Evolutionary conservation across 2,113 vertebrate species (phyloP).

Genomic region (Istiophorus platypterus): DNA sequence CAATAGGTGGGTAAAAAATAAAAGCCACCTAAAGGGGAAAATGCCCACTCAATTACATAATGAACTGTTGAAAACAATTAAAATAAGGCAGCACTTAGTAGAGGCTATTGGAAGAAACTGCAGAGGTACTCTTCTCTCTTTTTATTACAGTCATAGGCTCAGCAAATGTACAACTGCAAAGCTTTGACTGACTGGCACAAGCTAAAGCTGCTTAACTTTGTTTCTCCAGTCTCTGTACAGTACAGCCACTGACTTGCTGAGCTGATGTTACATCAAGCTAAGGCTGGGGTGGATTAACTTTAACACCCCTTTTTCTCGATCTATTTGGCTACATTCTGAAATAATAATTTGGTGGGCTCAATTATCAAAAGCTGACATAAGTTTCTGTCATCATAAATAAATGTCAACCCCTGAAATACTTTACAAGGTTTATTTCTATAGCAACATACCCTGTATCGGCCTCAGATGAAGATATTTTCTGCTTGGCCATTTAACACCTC

Average conservation of each 20-base stretch:
- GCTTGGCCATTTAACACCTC: slow-evolving; percentile 5
- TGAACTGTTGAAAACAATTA: slow-evolving; percentile 19
- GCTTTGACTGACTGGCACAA: slow-evolving; percentile 20
- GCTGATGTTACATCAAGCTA: slow-evolving; percentile 8
- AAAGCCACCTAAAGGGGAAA: not conserved
- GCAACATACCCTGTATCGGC: slow-evolving; percentile 33
- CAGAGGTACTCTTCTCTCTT: slow-evolving; percentile 6
- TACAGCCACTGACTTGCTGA: slow-evolving; percentile 22
- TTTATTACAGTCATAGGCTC: slow-evolving; percentile 24
- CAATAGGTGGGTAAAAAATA: not conserved
- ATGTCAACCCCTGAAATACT: slow-evolving; percentile 8
- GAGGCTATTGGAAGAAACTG: not conserved
- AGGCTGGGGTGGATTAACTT: slow-evolving; percentile 35
- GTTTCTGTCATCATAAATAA: not conserved
- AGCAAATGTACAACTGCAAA: not conserved
- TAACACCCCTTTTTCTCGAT: not conserved
- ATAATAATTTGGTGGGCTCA: not conserved
- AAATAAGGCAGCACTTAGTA: not conserved
- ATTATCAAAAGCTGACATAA: slow-evolving; percentile 2
- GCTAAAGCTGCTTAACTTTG: slow-evolving; percentile 58
- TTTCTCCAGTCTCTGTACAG: slow-evolving; percentile 14
- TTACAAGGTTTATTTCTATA: slow-evolving; percentile 45
- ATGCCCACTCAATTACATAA: not conserved
- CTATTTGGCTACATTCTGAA: slow-evolving; percentile 16
- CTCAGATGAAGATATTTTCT: slow-evolving; percentile 27